phyloP scores from a whole-genome alignment of 2,113 vertebrate species.

The Ictalurus furcatus region DNA sequence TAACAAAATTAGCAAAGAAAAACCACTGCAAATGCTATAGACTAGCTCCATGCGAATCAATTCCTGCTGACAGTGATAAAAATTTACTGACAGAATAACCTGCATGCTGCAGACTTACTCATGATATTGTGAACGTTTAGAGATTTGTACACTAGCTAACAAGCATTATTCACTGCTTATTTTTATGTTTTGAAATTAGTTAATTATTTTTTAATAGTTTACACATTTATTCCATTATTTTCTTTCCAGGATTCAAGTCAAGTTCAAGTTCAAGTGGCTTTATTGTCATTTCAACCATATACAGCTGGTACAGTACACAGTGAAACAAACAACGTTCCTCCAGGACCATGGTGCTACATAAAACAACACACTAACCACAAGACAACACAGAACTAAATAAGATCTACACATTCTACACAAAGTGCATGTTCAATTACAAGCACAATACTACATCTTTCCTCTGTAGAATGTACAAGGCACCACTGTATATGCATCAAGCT shows the following conservation, averaged over 20 bases:
- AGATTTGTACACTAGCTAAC: background rate
- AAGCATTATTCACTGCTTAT: background rate
- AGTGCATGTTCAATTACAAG: too few species aligned
- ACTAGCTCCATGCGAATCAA: background rate
- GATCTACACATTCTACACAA: too few species aligned
- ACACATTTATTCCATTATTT: background rate
- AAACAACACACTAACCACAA: too few species aligned
- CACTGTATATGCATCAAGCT: background rate
- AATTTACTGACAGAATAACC: slow-evolving; percentile 3
- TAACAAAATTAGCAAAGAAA: background rate
- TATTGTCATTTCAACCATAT: too few species aligned
- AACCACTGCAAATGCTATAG: background rate
- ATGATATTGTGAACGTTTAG: background rate
- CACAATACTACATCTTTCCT: too few species aligned
- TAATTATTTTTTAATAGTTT: background rate
- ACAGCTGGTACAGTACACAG: too few species aligned
- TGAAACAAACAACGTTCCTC: too few species aligned
- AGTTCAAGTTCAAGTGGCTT: too few species aligned
- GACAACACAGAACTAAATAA: too few species aligned
- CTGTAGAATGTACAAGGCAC: background rate
- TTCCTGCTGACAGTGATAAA: slow-evolving; percentile 23
- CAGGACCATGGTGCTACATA: too few species aligned
- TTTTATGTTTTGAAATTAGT: background rate
- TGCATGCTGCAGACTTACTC: slow-evolving; percentile 15
- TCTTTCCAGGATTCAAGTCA: background rate